phyloP scores from a whole-genome alignment of 2,888 invertebrate genomes.

The Agrochola lychnidis region DNA sequence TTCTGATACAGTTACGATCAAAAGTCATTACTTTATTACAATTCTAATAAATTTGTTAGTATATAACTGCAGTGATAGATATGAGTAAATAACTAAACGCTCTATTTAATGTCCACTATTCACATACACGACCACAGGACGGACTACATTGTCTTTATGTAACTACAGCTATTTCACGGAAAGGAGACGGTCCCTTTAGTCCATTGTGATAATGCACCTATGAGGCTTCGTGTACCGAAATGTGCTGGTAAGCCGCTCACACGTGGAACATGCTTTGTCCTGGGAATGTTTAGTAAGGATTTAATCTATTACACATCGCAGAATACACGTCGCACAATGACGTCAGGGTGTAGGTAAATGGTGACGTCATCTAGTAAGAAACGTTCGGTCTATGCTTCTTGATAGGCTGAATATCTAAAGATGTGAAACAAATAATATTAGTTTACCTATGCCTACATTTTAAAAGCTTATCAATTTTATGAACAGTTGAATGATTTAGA shows the following conservation, averaged over 20 bases:
- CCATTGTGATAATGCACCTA: constrained; percentile 3
- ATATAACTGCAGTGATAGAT: background rate
- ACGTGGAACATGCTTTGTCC: constrained; percentile 33
- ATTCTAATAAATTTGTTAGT: background rate
- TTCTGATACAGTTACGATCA: background rate
- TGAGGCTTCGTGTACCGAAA: constrained; percentile 30
- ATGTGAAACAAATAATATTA: background rate
- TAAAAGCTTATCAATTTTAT: background rate
- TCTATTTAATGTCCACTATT: background rate
- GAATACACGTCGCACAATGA: background rate
- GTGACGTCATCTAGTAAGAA: constrained; percentile 1
- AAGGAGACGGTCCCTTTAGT: background rate
- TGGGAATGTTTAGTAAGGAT: constrained; percentile 4
- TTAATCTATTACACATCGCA: constrained; percentile 2
- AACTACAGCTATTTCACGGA: constrained; percentile 21
- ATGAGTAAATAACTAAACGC: background rate
- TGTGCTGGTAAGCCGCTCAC: constrained; percentile 27
- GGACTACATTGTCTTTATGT: background rate
- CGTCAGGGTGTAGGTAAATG: background rate
- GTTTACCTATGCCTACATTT: background rate
- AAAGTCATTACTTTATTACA: background rate
- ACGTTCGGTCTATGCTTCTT: background rate
- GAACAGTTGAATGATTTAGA: too few relatives aligned
- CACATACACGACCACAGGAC: background rate
- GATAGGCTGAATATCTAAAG: background rate